phyloP scores from a whole-genome alignment of 2,888 invertebrate genomes.

The Lepidocyrtinus sp. region DNA sequence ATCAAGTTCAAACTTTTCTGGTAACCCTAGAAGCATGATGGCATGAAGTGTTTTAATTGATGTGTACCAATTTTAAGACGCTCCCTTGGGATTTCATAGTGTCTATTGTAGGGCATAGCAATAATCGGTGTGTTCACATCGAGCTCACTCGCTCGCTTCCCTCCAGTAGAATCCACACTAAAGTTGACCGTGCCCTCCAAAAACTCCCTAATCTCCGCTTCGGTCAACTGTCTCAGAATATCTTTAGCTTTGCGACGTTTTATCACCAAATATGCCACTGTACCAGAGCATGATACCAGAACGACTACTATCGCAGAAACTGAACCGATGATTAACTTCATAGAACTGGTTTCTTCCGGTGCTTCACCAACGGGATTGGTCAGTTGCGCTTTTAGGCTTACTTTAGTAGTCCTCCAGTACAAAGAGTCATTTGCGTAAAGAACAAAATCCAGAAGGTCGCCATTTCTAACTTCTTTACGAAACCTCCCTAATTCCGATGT shows the following conservation, averaged over 20 bases:
- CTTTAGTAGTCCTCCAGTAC: not conserved
- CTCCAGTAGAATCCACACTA: not conserved
- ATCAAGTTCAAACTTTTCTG: not conserved
- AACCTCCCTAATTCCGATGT: not conserved
- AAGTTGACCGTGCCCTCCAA: slow-evolving; percentile 53
- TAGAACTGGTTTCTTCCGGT: not conserved
- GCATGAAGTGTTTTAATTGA: not conserved
- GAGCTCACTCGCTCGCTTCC: slow-evolving; percentile 41
- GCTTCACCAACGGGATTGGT: not conserved
- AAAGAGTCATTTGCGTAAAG: slow-evolving; percentile 32
- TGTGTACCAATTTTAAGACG: slow-evolving; percentile 57
- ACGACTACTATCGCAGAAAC: not conserved
- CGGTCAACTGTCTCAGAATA: slow-evolving; percentile 54
- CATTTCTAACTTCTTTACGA: not conserved
- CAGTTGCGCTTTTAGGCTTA: not conserved
- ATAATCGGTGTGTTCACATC: slow-evolving; percentile 59
- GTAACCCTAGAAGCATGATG: too few species aligned
- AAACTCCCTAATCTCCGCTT: slow-evolving; percentile 63
- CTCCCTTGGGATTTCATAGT: slow-evolving; percentile 60
- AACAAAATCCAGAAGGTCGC: not conserved
- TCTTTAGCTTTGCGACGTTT: slow-evolving; percentile 45
- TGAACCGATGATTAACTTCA: not conserved
- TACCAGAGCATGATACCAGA: not conserved
- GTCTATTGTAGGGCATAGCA: slow-evolving; percentile 55
- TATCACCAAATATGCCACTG: slow-evolving; percentile 26